Evolutionary conservation across 2,113 vertebrate species (phyloP), one percentile per base, ranked within the genome.

Genomic region (Rafetus swinhoei): DNA sequence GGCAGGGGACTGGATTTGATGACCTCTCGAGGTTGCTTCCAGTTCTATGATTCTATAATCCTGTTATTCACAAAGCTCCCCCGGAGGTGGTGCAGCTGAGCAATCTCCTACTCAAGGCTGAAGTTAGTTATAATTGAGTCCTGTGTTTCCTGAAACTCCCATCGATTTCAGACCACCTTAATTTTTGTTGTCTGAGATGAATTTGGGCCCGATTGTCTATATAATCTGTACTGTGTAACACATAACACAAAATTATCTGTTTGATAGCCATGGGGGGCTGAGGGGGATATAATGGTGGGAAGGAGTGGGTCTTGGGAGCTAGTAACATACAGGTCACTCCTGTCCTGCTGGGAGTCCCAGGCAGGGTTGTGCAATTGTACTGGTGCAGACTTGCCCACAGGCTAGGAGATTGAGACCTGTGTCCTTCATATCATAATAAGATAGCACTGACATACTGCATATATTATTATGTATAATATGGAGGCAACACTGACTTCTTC

Each of bases 391-490:
- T 39, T 39, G 39, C 39, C 39, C 39, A 39, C 39, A 39, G 39
- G 39, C 39, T 39, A 39, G 39, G 39, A 39, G 39, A 39, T 39
- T 39, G 39, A 39, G 39, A 39, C 39, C 18, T 29, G 3, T 29
- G n/a, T 53, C 9, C 39, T 22, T 74, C 52, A 15, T 32, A 25
- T 1, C 77, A 77, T 35, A 83, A 12, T 0, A 53, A 18, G n/a
- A 19, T 69, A 88, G 13, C 24, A 69, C 1, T 3, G 76, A 1
- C 35, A 59, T 10, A 9, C 1, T 7, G 4, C 22, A 18, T 19
- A 57, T 62, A 80, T 27, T 53, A 35, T 35, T 16, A 0, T 10
- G 13, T 21, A 18, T 0, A 1, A 6, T 2, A 4, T 25, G 6
- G 39, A 24, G 88, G 65, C 29, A 81, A 8, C 50, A 79, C 25